These are phyloP conservation scores for Archilochus colubris DNA, from an alignment of 2,113 vertebrate species.

Conservation along the genomic window DNA sequence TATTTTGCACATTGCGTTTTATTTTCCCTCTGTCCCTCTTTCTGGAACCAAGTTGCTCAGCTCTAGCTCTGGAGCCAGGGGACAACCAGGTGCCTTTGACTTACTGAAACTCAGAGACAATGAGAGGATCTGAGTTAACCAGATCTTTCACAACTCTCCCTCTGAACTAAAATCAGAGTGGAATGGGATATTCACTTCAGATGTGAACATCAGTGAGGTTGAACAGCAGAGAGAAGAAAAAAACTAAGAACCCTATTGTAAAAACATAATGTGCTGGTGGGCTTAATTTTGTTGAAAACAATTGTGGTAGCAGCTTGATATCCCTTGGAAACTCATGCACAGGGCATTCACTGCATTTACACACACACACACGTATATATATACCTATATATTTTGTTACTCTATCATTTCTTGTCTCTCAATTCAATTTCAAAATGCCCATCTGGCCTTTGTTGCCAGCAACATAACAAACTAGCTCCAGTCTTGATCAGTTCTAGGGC, in stretches of 20 bases:
- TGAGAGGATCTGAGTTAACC: background rate
- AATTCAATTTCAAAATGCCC: background rate
- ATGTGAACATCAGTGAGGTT: background rate
- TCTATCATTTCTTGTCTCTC: background rate
- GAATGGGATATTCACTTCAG: background rate
- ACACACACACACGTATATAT: no score
- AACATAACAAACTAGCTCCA: background rate
- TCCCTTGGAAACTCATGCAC: background rate
- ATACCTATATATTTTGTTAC: background rate
- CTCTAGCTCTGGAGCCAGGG: background rate
- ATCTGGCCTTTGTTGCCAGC: rapidly evolving
- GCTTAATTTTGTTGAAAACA: background rate
- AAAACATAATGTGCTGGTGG: background rate
- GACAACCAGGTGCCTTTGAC: background rate
- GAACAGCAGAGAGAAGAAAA: background rate
- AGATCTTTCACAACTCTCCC: background rate
- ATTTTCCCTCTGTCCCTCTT: background rate
- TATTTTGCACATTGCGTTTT: background rate
- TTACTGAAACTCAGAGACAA: background rate
- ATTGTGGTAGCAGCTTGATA: background rate
- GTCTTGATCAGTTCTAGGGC: background rate
- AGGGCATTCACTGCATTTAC: background rate
- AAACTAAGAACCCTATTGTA: background rate
- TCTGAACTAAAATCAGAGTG: background rate
- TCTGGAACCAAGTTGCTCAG: background rate